These are phyloP conservation scores for Pseudorhombus dupliciocellatus DNA, from an alignment of 2,113 vertebrate species.

Conservation along the genomic window DNA sequence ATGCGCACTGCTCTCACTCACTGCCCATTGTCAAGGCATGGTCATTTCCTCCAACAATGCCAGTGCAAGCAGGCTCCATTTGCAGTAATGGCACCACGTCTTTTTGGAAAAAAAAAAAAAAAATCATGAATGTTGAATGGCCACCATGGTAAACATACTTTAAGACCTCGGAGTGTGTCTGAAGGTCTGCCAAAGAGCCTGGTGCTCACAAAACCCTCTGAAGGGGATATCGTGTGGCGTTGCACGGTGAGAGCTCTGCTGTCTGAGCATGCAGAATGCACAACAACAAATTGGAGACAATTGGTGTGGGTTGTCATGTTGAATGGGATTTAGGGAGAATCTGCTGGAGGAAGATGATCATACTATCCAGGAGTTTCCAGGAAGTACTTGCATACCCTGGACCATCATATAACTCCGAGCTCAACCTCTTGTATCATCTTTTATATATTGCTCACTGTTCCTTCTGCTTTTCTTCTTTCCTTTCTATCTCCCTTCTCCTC, in stretches of 20 bases:
- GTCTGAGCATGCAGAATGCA: background rate
- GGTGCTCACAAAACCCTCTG: slow-evolving; percentile 20
- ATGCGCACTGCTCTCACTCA: slow-evolving; percentile 50
- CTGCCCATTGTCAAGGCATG: slow-evolving; percentile 69
- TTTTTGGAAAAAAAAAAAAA: slow-evolving; percentile 55
- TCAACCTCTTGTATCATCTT: slow-evolving; percentile 53
- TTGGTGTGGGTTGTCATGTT: slow-evolving; percentile 14
- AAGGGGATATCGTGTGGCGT: slow-evolving; percentile 40
- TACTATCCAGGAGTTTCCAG: slow-evolving; percentile 1
- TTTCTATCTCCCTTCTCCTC: slow-evolving; percentile 83
- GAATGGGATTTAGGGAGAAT: slow-evolving; percentile 16
- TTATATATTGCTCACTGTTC: slow-evolving; percentile 66
- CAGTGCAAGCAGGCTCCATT: slow-evolving; percentile 67
- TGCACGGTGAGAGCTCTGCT: slow-evolving; percentile 17
- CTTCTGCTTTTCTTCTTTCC: slow-evolving; percentile 50
- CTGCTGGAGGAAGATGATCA: slow-evolving; percentile 7
- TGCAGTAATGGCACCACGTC: slow-evolving; percentile 63
- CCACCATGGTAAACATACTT: slow-evolving; percentile 60
- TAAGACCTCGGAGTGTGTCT: slow-evolving; percentile 61
- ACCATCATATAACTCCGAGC: slow-evolving; percentile 15
- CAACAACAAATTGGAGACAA: background rate
- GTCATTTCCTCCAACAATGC: slow-evolving; percentile 70
- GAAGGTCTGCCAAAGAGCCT: slow-evolving; percentile 63
- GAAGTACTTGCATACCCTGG: background rate
- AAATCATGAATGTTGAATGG: slow-evolving; percentile 47